phyloP scores from a whole-genome alignment of 2,888 invertebrate species.

The Ptychoptera contaminata region DNA sequence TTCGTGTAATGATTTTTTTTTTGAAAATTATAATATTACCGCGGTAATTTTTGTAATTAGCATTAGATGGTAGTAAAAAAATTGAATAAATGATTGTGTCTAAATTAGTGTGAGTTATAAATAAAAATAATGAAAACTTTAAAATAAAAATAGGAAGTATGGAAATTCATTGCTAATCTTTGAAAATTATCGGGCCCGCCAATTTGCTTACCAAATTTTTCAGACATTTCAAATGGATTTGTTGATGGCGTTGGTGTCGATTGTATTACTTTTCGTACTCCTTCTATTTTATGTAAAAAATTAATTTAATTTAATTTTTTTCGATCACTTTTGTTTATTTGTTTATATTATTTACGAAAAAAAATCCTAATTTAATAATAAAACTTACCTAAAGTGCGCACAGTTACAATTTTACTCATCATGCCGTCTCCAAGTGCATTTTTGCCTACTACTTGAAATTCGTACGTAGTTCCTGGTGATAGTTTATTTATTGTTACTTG shows the following conservation, averaged over 20 bases:
- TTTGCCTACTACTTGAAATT: constrained; percentile 91
- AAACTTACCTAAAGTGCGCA: constrained; percentile 68
- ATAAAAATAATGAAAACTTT: constrained; percentile 6
- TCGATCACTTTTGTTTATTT: too few relatives aligned
- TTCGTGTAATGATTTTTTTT: too few relatives aligned
- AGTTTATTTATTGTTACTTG: constrained; percentile 78
- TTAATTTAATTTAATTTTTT: too few relatives aligned
- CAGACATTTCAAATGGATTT: constrained; percentile 50
- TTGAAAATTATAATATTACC: too few relatives aligned
- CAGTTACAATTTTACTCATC: constrained; percentile 85
- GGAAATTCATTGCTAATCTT: not conserved
- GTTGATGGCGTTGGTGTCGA: constrained; percentile 47
- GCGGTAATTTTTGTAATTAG: too few relatives aligned
- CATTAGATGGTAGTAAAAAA: too few relatives aligned
- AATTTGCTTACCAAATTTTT: constrained; percentile 14
- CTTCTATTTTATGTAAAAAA: too few relatives aligned
- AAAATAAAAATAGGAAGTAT: constrained; percentile 5
- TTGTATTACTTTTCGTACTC: constrained; percentile 29
- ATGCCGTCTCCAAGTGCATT: constrained; percentile 90
- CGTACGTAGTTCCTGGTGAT: constrained; percentile 80
- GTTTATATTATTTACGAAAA: too few relatives aligned
- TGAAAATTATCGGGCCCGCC: constrained; percentile 1
- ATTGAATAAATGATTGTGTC: too few relatives aligned
- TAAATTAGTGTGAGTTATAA: not conserved
- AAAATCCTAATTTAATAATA: not conserved